Conservation (phyloP, 2,888 invertebrate species). For the Fragum fragum region DNA sequence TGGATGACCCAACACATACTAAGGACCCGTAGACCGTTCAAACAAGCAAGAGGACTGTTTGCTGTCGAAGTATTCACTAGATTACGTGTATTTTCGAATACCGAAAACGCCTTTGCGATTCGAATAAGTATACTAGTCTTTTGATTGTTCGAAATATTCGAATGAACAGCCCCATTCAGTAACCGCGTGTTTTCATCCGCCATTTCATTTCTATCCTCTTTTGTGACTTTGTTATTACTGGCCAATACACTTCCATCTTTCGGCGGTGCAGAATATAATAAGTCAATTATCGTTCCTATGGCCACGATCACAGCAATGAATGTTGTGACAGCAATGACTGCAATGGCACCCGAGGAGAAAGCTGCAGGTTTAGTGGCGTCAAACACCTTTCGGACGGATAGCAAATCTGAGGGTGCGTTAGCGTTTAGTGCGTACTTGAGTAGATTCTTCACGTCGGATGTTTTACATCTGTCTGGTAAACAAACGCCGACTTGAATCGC, state of each 20-base stretch:
- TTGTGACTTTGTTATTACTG: too few relatives aligned
- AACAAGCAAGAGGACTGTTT: slow-evolving; percentile 88
- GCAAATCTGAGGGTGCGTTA: too few relatives aligned
- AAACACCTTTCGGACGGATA: neutral
- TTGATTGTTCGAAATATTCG: neutral
- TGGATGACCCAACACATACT: slow-evolving; percentile 81
- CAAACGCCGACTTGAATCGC: slow-evolving; percentile 38
- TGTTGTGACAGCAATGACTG: neutral
- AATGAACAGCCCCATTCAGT: neutral
- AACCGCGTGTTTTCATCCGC: slow-evolving; percentile 14
- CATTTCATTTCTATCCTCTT: neutral
- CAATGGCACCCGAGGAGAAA: neutral
- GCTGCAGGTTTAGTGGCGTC: neutral
- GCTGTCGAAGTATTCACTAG: slow-evolving; percentile 65
- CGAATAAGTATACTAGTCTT: neutral
- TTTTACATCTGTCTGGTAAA: slow-evolving; percentile 46
- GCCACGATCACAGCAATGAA: neutral
- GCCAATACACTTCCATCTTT: too few relatives aligned
- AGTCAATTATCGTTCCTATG: neutral
- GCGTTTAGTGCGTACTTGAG: neutral
- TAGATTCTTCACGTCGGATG: slow-evolving; percentile 19
- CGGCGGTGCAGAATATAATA: neutral
- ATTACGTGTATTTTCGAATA: slow-evolving; percentile 65
- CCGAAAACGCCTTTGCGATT: slow-evolving; percentile 61
- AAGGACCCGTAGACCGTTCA: slow-evolving; percentile 90